Evolutionary conservation across 2,888 invertebrate genomes (phyloP).

Genomic region (Dicyrtoma fusca): DNA sequence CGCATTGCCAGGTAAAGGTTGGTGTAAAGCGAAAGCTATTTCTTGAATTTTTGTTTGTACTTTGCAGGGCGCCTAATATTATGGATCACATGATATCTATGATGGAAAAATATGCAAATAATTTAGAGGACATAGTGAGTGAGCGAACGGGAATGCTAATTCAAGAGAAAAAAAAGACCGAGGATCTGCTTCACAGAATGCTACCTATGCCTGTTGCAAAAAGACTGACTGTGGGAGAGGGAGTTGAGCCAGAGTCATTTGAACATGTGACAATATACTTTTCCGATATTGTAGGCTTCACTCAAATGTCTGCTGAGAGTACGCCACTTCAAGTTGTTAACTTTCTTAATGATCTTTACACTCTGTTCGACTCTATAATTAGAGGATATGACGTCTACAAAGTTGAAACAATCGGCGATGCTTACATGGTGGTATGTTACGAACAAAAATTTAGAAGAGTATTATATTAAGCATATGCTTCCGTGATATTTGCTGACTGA

Average conservation of each 20-base stretch:
- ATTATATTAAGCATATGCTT: too few relatives aligned
- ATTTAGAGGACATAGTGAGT: slow-evolving; percentile 90
- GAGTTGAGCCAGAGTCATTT: slow-evolving; percentile 90
- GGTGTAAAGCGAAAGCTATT: too few relatives aligned
- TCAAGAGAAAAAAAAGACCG: slow-evolving; percentile 91
- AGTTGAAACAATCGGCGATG: slow-evolving; percentile 79
- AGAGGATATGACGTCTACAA: slow-evolving; percentile 98
- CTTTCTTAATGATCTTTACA: slow-evolving; percentile 96
- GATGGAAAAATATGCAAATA: slow-evolving; percentile 96
- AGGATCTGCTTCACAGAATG: slow-evolving; percentile 91
- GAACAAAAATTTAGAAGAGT: too few relatives aligned
- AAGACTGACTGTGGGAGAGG: slow-evolving; percentile 82
- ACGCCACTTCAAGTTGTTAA: slow-evolving; percentile 90
- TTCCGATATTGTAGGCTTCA: slow-evolving; percentile 96
- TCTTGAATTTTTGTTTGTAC: too few relatives aligned
- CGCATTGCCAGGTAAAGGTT: too few relatives aligned
- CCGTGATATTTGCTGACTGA: too few relatives aligned
- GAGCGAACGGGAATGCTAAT: slow-evolving; percentile 85
- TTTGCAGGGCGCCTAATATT: slow-evolving; percentile 76
- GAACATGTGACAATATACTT: slow-evolving; percentile 95
- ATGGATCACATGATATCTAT: slow-evolving; percentile 98
- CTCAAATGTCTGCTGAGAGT: slow-evolving; percentile 91
- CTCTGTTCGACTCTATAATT: slow-evolving; percentile 93
- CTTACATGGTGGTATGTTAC: slow-evolving; percentile 71
- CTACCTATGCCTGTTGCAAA: slow-evolving; percentile 90